A percentile compares a stretch with the other conserved stretches of the same genome.
Evolutionary conservation across 37 sponge, comb jelly and placozoan species (phyloP).

Genomic region (Eunapius fragilis): DNA sequence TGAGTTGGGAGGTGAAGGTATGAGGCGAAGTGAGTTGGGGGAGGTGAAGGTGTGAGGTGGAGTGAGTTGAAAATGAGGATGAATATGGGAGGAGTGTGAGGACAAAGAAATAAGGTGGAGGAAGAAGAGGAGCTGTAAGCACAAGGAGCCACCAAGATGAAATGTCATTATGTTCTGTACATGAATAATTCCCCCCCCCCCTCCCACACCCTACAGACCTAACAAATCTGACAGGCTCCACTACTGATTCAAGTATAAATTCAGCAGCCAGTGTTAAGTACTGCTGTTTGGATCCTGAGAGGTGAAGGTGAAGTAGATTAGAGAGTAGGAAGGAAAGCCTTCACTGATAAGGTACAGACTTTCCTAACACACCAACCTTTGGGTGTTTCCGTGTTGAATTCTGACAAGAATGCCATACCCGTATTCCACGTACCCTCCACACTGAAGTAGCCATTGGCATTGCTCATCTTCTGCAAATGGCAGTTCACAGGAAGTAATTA

Average conservation of each 20-base stretch:
- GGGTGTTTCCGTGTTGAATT: conserved; percentile 77
- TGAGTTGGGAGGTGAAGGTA: not conserved
- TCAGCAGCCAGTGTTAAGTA: conserved; percentile 79
- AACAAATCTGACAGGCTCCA: conserved; percentile 77
- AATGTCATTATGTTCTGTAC: no score
- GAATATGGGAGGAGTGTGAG: not conserved
- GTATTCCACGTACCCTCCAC: conserved; percentile 66
- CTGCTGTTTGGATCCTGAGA: conserved; percentile 15
- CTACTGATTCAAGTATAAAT: conserved; percentile 53
- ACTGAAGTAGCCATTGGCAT: conserved; percentile 8
- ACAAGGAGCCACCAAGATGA: no score
- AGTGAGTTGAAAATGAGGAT: not conserved
- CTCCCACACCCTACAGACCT: conserved; percentile 46
- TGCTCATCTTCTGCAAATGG: conserved; percentile 19
- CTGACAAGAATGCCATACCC: conserved; percentile 11
- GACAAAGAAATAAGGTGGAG: not conserved
- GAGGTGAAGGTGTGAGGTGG: not conserved
- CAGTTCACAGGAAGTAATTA: not conserved
- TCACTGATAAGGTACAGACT: not conserved
- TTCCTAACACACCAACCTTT: conserved; percentile 73
- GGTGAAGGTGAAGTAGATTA: not conserved
- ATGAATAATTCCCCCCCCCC: no score
- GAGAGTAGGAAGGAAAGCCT: not conserved
- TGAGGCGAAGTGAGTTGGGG: not conserved
- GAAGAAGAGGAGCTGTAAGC: not conserved